Percentiles rank a stretch among this genome's conserved stretches.
Evolutionary conservation across 2,113 vertebrate genomes (phyloP).

Genomic region (Datnioides undecimradiatus): DNA sequence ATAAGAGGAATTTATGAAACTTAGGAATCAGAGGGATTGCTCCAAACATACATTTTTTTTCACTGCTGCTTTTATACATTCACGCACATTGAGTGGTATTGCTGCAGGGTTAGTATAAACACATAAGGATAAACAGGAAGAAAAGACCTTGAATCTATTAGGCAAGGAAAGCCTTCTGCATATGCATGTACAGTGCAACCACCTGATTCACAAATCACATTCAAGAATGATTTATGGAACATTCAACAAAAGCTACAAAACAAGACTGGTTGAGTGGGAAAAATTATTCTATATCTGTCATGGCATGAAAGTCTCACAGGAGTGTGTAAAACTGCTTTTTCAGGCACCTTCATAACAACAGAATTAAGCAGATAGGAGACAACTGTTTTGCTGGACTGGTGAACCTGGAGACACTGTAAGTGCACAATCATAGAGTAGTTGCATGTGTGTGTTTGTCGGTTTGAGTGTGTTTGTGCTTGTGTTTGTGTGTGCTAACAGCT

Average conservation of each 20-base stretch:
- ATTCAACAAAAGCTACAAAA: constrained; percentile 14
- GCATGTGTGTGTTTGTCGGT: constrained; percentile 19
- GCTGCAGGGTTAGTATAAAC: constrained; percentile 70
- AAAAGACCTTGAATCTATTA: constrained; percentile 65
- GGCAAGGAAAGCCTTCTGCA: constrained; percentile 36
- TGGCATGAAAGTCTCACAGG: background rate
- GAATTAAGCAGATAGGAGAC: constrained; percentile 91
- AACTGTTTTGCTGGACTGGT: constrained; percentile 93
- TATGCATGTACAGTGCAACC: constrained; percentile 27
- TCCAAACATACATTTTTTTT: constrained; percentile 19
- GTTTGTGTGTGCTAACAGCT: constrained; percentile 60
- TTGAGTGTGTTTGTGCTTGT: constrained; percentile 24
- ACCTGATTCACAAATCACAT: constrained; percentile 60
- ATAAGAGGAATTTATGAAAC: constrained; percentile 22
- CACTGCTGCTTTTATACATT: constrained; percentile 33
- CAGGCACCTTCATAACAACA: constrained; percentile 98
- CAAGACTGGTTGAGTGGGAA: background rate
- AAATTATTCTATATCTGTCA: background rate
- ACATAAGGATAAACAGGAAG: constrained; percentile 76
- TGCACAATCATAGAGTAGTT: constrained; percentile 57
- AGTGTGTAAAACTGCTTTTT: constrained; percentile 36
- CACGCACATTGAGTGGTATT: constrained; percentile 48
- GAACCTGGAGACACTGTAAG: constrained; percentile 98
- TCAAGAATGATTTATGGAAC: background rate
- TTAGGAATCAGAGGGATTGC: constrained; percentile 19